Base-by-base conservation (phyloP, 2,888 invertebrate genomes). In the Eristalis pertinax region DNA sequence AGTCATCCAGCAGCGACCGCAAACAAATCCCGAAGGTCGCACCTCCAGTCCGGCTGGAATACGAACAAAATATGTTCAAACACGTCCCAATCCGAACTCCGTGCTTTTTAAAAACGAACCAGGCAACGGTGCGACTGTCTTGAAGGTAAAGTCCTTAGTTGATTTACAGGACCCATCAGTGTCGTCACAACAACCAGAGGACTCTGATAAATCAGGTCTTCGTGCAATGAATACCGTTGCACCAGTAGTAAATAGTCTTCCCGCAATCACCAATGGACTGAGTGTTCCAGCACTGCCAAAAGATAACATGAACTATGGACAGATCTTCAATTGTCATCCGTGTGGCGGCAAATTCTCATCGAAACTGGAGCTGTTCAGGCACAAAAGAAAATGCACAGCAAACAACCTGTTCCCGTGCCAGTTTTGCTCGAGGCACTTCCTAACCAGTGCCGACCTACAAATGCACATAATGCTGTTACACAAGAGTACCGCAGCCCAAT, bases 391-490 rank as follows among this genome's bases (percentile, higher is more conserved):
- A 76, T 90, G 90, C 41, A 87, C 89, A 43, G 89, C 89, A 1
- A 89, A 88, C 65, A 89, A 90, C 72, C 78, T 87, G 76, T 89
- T 89, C 68, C 85, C 88, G 15, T 90, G 90, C 68, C 86, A 89
- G 29, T 89, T 89, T 60, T 90, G 90, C 69, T 74, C 87, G 13
- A 74, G 83, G 24, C 88, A 89, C 38, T 90, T 90, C 26, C 65
- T 89, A 2, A 89, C 89, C 7, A 89, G 89, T 63, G 89, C 88
- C 50, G 90, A 90, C 80, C 72, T 90, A 38, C 89, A 90, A 72
- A 87, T 89, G 87, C 90, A 90, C 70, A 89, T 90, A 26, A 87
- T 89, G 85, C 78, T 89, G 41, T 72, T 89, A 72, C 90, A 90
- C 73, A 84, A 89, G 35, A 85, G 63, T 24, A 86, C 50, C 83